phyloP scores from a whole-genome alignment of 2,888 invertebrate species.

The Pammene fasciana region DNA sequence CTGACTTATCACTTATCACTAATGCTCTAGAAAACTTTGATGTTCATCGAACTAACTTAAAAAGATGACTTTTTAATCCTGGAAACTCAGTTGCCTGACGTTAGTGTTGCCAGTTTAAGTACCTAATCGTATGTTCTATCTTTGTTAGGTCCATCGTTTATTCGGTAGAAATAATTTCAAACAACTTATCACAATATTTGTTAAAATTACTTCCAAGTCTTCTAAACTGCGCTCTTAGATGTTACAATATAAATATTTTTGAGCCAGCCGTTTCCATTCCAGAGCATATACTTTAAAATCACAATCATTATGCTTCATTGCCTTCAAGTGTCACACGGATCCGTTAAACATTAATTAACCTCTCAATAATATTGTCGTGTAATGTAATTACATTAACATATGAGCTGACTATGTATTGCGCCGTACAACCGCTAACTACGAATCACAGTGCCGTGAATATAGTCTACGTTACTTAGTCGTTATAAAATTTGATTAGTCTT shows the following conservation, averaged over 20 bases:
- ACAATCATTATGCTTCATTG: constrained; percentile 55
- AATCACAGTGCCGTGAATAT: constrained; percentile 40
- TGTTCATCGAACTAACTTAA: background rate
- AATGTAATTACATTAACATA: constrained; percentile 3
- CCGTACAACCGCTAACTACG: constrained; percentile 33
- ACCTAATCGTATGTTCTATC: too few species aligned
- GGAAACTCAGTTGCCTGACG: too few species aligned
- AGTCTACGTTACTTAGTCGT: constrained; percentile 16
- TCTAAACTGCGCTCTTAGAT: background rate
- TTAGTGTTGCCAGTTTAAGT: too few species aligned
- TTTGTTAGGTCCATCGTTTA: too few species aligned
- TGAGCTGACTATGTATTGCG: constrained; percentile 4
- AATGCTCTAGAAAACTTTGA: background rate
- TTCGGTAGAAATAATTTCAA: too few species aligned
- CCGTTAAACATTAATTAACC: constrained; percentile 37
- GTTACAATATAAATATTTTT: constrained; percentile 2
- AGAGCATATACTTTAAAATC: constrained; percentile 41
- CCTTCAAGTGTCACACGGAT: constrained; percentile 55
- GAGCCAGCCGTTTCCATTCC: background rate
- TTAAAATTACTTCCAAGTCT: too few species aligned
- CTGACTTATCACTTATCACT: constrained; percentile 36
- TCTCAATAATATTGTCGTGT: constrained; percentile 42
- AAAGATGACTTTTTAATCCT: background rate
- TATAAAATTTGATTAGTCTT: constrained; percentile 20
- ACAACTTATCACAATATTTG: too few species aligned